A percentile compares a stretch with the other conserved stretches of the same genome.
These are phyloP conservation scores for Tachystola acroxantha DNA, from an alignment of 2,888 invertebrate species.

Conservation along the genomic window DNA sequence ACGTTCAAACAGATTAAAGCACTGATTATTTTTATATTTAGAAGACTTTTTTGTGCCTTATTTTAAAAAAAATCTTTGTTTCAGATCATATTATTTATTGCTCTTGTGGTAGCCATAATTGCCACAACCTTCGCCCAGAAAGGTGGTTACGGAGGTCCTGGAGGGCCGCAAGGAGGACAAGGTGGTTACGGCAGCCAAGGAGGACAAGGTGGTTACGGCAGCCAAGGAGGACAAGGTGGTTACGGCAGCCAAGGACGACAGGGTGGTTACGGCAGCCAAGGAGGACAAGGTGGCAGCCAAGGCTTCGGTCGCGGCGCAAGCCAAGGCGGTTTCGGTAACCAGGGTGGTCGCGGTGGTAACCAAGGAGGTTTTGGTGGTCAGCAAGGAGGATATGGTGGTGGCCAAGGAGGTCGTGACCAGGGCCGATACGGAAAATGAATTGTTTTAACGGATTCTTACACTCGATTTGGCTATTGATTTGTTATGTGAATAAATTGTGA, in stretches of 20 bases:
- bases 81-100: conserved; percentile 26
- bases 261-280: conserved; percentile 10
- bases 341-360: conserved; percentile 15
- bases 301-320: conserved; percentile 17
- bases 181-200: conserved; percentile 9
- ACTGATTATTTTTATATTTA: no score
- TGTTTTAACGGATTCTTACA: no score
- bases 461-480: no score
- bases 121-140: conserved; percentile 22
- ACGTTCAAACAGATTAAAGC: no score
- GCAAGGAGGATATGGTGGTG: conserved; percentile 22
- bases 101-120: conserved; percentile 22
- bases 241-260: conserved; percentile 10
- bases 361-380: conserved; percentile 23
- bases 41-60: no score
- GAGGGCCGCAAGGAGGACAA: conserved; percentile 16
- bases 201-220: conserved; percentile 4
- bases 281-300: conserved; percentile 19
- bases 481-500: no score
- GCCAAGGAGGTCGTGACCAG: conserved; percentile 14
- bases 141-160: not conserved
- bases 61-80: no score
- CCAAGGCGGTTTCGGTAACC: conserved; percentile 20
- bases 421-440: not conserved
- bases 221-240: conserved; percentile 21